Conservation (phyloP, 2,113 vertebrate genomes). For the Tympanuchus pallidicinctus region DNA sequence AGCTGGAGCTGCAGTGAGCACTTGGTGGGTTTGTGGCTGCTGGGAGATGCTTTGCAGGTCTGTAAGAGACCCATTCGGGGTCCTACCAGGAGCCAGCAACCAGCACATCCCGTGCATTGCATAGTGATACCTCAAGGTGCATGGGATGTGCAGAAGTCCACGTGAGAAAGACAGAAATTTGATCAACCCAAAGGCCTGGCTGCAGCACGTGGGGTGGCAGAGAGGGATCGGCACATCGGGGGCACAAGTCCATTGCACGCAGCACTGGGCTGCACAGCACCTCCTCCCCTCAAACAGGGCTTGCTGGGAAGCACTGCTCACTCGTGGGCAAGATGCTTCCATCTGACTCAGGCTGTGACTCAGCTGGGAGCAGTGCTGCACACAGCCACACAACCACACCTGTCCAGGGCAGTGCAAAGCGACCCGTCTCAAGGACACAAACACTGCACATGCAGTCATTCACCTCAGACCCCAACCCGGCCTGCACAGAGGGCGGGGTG, state of each 20-base stretch:
- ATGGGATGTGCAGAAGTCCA: neutral
- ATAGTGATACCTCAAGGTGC: neutral
- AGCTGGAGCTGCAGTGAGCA: neutral
- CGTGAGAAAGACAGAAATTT: neutral
- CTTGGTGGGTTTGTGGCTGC: neutral
- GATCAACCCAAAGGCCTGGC: neutral
- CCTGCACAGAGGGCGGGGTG: fast-evolving
- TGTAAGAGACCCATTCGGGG: neutral
- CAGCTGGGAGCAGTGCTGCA: neutral
- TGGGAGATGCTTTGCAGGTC: neutral
- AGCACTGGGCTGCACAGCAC: no score
- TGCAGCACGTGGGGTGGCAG: no score
- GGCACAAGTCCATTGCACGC: neutral
- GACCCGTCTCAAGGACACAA: neutral
- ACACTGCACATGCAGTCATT: no score
- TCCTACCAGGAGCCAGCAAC: neutral
- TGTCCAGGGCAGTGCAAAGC: no score
- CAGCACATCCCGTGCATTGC: neutral
- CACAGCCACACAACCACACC: neutral
- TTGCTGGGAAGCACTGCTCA: neutral
- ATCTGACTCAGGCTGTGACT: neutral
- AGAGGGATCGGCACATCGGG: neutral
- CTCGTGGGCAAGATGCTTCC: neutral
- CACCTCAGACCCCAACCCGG: fast-evolving
- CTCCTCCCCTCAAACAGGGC: neutral